Base-by-base conservation (phyloP, 2,797 vertebrate species). In the Gila robusta region DNA sequence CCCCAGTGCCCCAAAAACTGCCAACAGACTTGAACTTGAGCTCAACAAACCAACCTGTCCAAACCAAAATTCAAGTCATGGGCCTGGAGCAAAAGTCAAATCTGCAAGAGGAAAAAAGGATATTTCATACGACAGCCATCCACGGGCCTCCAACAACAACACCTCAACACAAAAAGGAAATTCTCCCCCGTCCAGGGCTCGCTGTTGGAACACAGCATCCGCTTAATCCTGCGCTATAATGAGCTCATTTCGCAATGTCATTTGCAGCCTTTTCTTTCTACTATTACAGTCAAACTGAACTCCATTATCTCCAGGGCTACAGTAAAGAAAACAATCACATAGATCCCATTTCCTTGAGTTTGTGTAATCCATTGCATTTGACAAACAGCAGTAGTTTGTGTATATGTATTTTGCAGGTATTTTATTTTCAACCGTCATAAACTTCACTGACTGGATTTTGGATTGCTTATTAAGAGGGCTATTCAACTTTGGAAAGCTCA, bases 81-180 rank as follows among this genome's bases (percentile, higher is more conserved):
- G 91, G 90, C 67, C 83, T 91, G 90, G 92, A 91, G 80, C 93
- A 76, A 90, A 89, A 94, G 91, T 94, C 86, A 88, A 90, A 89
- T 92, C 91, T 92, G 92, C 94, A 93, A 91, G 89, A 93, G 92
- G 93, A 91, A 94, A 35, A 92, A 87, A 86, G 0, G 86, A 93
- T 91, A 94, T 93, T 96, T 96, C 92, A 93, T 93, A 89, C 88
- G 93, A 92, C 91, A 81, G 90, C 93, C 94, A 91, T 93, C 92
- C 92, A 87, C 89, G 83, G 85, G 85, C 92, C 85, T 96, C 96
- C 96, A 97, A 97, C 95, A 96, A 96, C 95, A 97, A 97, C 96
- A 97, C 93, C 93, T 96, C 92, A 94, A 91, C 93, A 91, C 82
- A 91, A 92, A 95, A 94, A 95, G 95, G 94, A 96, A 96, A 97